Percentiles rank a stretch among this genome's conserved stretches.
Conservation (phyloP, 2,797 vertebrate genomes). For the Iguana delicatissima region DNA sequence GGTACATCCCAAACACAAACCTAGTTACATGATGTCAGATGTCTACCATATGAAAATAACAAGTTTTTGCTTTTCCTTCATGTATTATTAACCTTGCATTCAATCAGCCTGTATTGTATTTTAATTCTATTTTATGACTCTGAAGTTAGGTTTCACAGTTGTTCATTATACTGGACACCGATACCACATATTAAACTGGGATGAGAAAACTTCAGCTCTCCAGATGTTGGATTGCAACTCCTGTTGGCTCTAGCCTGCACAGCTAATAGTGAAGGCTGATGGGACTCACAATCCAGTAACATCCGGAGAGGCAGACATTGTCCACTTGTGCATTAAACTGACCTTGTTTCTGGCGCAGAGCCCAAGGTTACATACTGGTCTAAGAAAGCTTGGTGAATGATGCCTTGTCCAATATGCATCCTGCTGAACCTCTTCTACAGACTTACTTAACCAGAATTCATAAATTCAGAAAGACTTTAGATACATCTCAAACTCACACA, state of each 20-base stretch:
- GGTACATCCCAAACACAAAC: background rate
- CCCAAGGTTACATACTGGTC: background rate
- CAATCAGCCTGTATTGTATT: background rate
- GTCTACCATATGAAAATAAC: background rate
- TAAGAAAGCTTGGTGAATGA: background rate
- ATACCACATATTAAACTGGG: too few species aligned
- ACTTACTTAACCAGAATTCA: background rate
- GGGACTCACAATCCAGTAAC: too few species aligned
- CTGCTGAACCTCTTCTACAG: background rate
- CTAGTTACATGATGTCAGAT: too few species aligned
- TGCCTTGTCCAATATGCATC: background rate
- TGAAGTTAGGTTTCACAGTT: background rate
- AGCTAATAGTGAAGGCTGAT: too few species aligned
- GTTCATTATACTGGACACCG: background rate
- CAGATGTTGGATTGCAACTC: too few species aligned
- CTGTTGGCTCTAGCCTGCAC: too few species aligned
- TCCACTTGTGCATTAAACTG: background rate
- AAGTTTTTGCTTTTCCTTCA: background rate
- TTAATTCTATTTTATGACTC: background rate
- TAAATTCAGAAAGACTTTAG: background rate
- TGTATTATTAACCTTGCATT: background rate
- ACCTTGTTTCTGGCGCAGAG: background rate
- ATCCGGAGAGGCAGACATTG: background rate
- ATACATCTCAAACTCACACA: conserved; percentile 73
- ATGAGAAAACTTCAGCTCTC: too few species aligned